Conservation (phyloP, 2,888 invertebrate genomes). For the Athalia circularis region DNA sequence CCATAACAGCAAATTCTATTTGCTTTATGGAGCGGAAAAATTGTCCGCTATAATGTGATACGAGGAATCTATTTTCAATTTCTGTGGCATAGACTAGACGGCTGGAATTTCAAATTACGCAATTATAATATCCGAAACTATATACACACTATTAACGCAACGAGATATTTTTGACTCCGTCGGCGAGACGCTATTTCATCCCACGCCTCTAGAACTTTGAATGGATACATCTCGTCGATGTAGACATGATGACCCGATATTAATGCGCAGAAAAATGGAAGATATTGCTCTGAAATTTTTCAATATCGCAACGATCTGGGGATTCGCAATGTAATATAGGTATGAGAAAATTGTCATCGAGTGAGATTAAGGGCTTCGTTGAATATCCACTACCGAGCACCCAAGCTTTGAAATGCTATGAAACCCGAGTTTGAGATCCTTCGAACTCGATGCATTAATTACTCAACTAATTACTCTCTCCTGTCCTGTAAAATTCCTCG, state of each 20-base stretch:
- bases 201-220: constrained; percentile 11
- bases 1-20: too few species aligned
- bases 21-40: too few species aligned
- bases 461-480: constrained; percentile 9
- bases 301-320: too few species aligned
- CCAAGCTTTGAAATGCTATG: not conserved
- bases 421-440: constrained; percentile 9
- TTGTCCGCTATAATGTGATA: too few species aligned
- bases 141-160: not conserved
- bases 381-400: constrained; percentile 9
- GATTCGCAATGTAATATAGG: too few species aligned
- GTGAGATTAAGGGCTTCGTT: constrained; percentile 1
- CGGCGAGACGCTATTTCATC: constrained; percentile 29
- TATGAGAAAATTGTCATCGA: not conserved
- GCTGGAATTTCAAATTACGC: not conserved
- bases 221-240: not conserved
- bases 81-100: too few species aligned
- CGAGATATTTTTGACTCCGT: constrained; percentile 15
- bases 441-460: constrained; percentile 18
- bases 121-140: constrained; percentile 15
- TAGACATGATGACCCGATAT: not conserved
- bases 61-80: not conserved
- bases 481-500: too few species aligned
- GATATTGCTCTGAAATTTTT: too few species aligned
- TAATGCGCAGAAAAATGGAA: not conserved